Base-by-base conservation (phyloP, 2,797 vertebrate species). In the Brachymystax lenok region DNA sequence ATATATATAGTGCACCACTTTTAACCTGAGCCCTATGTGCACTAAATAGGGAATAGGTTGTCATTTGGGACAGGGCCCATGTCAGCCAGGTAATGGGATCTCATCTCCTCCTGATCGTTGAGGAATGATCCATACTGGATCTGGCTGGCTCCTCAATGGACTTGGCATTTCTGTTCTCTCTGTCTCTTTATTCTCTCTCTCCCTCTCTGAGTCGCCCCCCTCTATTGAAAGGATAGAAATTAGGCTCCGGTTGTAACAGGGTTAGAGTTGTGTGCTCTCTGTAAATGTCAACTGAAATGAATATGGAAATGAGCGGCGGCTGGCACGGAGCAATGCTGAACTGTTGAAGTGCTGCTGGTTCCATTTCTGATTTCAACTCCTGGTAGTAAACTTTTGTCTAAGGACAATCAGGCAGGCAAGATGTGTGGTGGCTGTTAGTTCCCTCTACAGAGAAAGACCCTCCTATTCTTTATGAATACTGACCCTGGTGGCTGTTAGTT, bases 241-340 rank as follows among this genome's bases (percentile, higher is more conserved):
- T 12, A 8, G 27, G 14, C 28, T 27, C 12, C 14, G 59, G 59
- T 17, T 21, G 17, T 5, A 21, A 24, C 59, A 17, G n/a, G 59
- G 59, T 61, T 61, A 21, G 10, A 21, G 59, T 61, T 61, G n/a
- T 61, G 59, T 61, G 52, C 24, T 12, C 30, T 74, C 30, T 63
- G 27, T 63, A 35, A 74, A 74, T 74, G 52, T 35, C 54, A 56
- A 19, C 30, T 27, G 19, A 52, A 50, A 70, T 70, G 40, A 50
- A 28, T 19, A 69, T 16, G 69, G 69, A 69, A 19, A n/a, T 69
- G 7, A n/a, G 33, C 10, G n/a, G 35, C n/a, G 16, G 40, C 35
- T 50, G 40, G 69, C 40, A 8, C 59, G 35, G 73, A 56, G n/a
- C 59, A 64, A 6, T 21, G 35, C 40, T 5, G 69, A 24, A 8